Evolutionary conservation across 1,140 invertebrate genomes (phyloP).

Genomic region (Bombus polaris): DNA sequence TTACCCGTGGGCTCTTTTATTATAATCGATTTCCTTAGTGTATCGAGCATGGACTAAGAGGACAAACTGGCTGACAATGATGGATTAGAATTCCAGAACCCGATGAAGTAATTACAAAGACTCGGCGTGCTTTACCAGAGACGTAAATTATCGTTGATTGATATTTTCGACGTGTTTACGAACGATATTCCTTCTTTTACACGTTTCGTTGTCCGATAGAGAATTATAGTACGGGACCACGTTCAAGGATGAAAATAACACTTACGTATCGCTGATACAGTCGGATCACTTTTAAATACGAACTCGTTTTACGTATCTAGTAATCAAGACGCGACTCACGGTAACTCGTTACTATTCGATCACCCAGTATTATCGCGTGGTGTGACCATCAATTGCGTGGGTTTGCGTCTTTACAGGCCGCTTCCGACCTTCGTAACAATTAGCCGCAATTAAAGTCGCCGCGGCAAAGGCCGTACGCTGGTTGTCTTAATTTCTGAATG

Average conservation of each 20-base stretch:
- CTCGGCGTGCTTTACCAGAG: constrained; percentile 29
- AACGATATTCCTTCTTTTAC: constrained; percentile 7
- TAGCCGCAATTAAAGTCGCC: constrained; percentile 78
- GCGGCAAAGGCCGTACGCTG: constrained; percentile 71
- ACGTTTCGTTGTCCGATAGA: not conserved
- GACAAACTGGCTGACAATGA: constrained; percentile 44
- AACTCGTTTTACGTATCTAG: not conserved
- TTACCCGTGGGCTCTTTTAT: constrained; percentile 48
- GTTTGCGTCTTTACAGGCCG: constrained; percentile 74
- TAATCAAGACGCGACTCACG: not conserved
- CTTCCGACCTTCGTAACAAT: constrained; percentile 80
- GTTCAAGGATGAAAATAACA: not conserved
- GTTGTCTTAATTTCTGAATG: constrained; percentile 71
- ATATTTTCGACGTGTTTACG: constrained; percentile 48
- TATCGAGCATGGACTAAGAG: constrained; percentile 44
- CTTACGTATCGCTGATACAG: not conserved
- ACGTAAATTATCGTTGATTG: constrained; percentile 57
- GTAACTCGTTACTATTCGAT: constrained; percentile 52
- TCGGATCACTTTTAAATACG: not conserved
- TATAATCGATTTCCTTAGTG: constrained; percentile 47
- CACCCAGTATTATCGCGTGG: constrained; percentile 68
- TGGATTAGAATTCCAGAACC: constrained; percentile 53
- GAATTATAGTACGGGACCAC: not conserved
- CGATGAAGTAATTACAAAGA: constrained; percentile 59
- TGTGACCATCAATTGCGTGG: constrained; percentile 76